Evolutionary conservation across 2,113 vertebrate genomes (phyloP), one percentile per base, ranked within the genome.

Genomic region (Megaleporinus macrocephalus): DNA sequence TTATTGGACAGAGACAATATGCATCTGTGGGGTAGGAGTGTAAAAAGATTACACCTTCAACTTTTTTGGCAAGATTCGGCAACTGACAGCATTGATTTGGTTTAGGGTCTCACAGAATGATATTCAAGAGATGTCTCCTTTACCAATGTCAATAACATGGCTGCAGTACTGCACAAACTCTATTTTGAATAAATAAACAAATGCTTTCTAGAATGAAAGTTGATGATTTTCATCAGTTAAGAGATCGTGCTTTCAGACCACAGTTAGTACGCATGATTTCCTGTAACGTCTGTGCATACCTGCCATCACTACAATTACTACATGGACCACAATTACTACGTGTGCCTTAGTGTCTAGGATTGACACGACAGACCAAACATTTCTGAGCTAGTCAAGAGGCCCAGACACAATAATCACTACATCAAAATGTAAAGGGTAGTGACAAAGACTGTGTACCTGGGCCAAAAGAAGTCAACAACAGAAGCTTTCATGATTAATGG

Each of bases 351-450:
- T 41, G 65, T 69, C 65, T 30, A 53, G 24, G 2, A 51, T 18
- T 33, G 13, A 51, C 36, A 51, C n/a, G 47, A 3, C 5, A 53
- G 9, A 11, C 5, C 24, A 20, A 29, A 26, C 66, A 66, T 47
- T 44, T 81, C 12, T 76, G 57, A 47, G 33, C 72, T 51, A 20
- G 55, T 66, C 26, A 65, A 76, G 18, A 29, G 16, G 55, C 73
- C 47, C 59, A 75, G 68, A 83, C 83, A 83, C 74, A 81, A 72
- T 87, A 76, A 87, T 85, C 78, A 83, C 29, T 57, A 29, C 76
- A 77, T 81, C 55, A 81, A 70, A 78, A 70, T n/a, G 78, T 81
- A 81, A 73, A 72, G 49, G 59, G 30, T 73, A 70, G 83, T 82
- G 72, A 82, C 82, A 86, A 82, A 84, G 73, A 18, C 30, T 73